Evolutionary conservation across 1,140 invertebrate species (phyloP).

Genomic region (Eurosta solidaginis): DNA sequence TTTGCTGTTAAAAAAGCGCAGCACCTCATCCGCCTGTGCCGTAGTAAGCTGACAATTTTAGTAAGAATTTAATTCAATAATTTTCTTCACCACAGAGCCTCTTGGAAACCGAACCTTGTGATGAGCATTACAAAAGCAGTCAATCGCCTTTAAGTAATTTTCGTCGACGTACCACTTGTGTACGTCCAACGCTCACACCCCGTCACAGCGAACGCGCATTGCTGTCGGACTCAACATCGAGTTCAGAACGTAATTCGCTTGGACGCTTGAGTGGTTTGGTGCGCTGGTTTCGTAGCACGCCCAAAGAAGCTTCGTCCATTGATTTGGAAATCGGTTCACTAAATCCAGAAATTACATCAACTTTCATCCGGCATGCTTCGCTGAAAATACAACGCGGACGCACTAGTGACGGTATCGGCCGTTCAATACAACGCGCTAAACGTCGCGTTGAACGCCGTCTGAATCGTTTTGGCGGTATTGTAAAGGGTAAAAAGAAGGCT

Average conservation of each 20-base stretch:
- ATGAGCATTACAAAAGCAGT: constrained; percentile 71
- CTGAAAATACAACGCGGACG: constrained; percentile 58
- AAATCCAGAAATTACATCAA: constrained; percentile 60
- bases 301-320: constrained; percentile 61
- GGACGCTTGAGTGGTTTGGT: constrained; percentile 69
- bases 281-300: constrained; percentile 69
- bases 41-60: constrained; percentile 63
- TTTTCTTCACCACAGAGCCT: constrained; percentile 66
- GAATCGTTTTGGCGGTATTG: constrained; percentile 67
- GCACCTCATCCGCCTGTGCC: constrained; percentile 82
- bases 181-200: constrained; percentile 73
- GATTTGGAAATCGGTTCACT: constrained; percentile 62
- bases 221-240: constrained; percentile 57
- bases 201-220: constrained; percentile 77
- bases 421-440: constrained; percentile 77
- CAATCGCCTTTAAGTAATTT: constrained; percentile 79
- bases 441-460: constrained; percentile 84
- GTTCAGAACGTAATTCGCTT: constrained; percentile 59
- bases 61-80: constrained; percentile 31
- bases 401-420: constrained; percentile 63
- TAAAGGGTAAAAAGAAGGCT: constrained; percentile 84
- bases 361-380: constrained; percentile 59
- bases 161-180: constrained; percentile 67
- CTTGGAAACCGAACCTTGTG: constrained; percentile 75
- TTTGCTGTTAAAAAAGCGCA: constrained; percentile 83